Evolutionary conservation across 2,888 invertebrate genomes (phyloP).

Genomic region (Chromoteleia sp.): DNA sequence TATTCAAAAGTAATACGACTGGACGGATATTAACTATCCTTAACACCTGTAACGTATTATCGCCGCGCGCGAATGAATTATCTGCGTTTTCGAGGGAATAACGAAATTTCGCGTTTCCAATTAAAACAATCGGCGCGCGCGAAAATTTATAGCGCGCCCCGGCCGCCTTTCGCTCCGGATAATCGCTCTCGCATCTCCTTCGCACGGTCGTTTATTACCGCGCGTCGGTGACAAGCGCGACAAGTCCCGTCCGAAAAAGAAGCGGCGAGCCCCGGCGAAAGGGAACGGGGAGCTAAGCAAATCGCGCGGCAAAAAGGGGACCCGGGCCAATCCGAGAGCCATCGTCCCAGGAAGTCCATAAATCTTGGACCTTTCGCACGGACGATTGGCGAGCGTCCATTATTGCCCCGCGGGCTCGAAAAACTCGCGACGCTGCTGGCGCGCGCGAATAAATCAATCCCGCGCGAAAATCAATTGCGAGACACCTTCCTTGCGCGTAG

Average conservation of each 20-base stretch:
- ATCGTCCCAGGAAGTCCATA: constrained; percentile 77
- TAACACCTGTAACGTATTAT: constrained; percentile 48
- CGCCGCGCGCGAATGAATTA: constrained; percentile 6
- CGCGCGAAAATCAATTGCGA: constrained; percentile 82
- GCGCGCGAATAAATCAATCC: constrained; percentile 80
- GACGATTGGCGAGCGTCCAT: constrained; percentile 74
- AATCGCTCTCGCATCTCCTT: constrained; percentile 29
- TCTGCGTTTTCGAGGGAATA: constrained; percentile 8
- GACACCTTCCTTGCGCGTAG: constrained; percentile 76
- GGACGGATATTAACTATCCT: constrained; percentile 40
- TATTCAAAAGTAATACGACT: constrained; percentile 45
- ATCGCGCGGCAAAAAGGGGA: constrained; percentile 67
- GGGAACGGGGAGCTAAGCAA: constrained; percentile 35
- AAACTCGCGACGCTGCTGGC: constrained; percentile 76
- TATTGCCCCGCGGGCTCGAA: constrained; percentile 74
- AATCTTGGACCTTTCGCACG: constrained; percentile 72
- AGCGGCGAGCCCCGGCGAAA: too few relatives aligned
- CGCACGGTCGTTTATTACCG: constrained; percentile 22
- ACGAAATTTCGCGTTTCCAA: constrained; percentile 23
- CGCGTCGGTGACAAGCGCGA: constrained; percentile 32
- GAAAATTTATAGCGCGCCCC: constrained; percentile 7
- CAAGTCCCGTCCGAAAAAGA: constrained; percentile 45
- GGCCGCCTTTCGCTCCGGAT: background rate
- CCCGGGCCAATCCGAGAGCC: constrained; percentile 75
- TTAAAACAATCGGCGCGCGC: constrained; percentile 24